Evolutionary conservation across 2,888 invertebrate species (phyloP), one percentile per base, ranked within the genome.

Genomic region (Molorchus minor): DNA sequence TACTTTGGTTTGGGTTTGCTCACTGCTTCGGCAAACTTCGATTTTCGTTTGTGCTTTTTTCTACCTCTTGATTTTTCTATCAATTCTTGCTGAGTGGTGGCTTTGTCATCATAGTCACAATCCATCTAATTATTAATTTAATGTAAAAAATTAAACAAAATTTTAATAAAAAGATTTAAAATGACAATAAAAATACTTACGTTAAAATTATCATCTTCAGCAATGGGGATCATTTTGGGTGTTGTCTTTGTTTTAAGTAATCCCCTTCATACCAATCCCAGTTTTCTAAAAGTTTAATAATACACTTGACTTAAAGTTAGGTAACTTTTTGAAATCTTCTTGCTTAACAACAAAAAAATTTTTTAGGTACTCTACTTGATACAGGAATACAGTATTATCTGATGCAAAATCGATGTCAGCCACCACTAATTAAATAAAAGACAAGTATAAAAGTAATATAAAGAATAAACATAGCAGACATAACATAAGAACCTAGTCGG

Each of bases 151-250:
- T 49, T 25, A 20, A n/a, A 21, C 44, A 47, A 57, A 33, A 13
- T 44, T 44, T 12, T 16, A 10, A 45, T 17, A 38, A 19, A 52
- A 25, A 43, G 19, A 12, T 8, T 35, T 3, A 19, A n/a, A 17
- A 33, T n/a, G 2, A 25, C 17, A n/a, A n/a, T 30, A 10, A 10
- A 2, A 45, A 10, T 30, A 1, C 64, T 67, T 70, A 74, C 75
- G 66, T 88, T 91, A 72, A 94, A 94, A 72, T 91, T 84, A 2
- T 89, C 88, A 81, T 95, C 93, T 78, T 92, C 92, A n/a, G 74
- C 91, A 91, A 74, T 92, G 87, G 0, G 83, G 82, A 13, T 72
- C 85, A 13, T 81, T 66, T 61, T 63, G 65, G 17, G n/a, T 54
- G n/a, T 45, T 49, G 15, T 64, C 57, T 44, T 54, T 59, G 25